phyloP scores from a whole-genome alignment of 2,797 vertebrate genomes.

The Rallus crepitans region DNA sequence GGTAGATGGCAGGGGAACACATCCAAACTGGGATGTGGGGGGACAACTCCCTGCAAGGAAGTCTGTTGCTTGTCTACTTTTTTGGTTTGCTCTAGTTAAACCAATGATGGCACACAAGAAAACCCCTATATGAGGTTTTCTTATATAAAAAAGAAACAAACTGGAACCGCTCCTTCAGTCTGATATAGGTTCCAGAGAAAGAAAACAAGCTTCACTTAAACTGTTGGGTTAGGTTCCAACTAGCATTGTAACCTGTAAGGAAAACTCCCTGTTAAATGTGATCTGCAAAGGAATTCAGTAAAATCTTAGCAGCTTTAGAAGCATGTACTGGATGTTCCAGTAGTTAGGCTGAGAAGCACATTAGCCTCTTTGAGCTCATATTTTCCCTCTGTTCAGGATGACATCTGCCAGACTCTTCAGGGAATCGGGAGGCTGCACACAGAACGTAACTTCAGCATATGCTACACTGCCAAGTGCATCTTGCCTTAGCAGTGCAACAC shows the following conservation, averaged over 20 bases:
- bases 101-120: background rate
- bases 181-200: background rate
- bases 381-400: constrained; percentile 6
- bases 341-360: background rate
- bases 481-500: background rate
- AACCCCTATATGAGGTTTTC: background rate
- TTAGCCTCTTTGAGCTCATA: background rate
- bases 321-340: background rate
- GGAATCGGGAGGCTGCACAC: background rate
- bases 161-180: background rate
- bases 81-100: background rate
- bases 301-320: background rate
- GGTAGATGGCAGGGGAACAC: background rate
- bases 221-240: background rate
- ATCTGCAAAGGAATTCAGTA: background rate
- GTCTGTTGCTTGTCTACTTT: background rate
- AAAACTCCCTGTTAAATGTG: background rate
- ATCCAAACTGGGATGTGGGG: background rate
- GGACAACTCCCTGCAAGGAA: background rate
- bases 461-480: background rate
- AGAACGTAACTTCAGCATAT: background rate
- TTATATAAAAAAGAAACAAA: background rate
- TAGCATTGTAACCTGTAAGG: background rate
- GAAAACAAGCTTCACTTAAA: background rate
- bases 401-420: constrained; percentile 28